Base-by-base conservation (phyloP, 2,113 vertebrate species). In the Cairina moschata region DNA sequence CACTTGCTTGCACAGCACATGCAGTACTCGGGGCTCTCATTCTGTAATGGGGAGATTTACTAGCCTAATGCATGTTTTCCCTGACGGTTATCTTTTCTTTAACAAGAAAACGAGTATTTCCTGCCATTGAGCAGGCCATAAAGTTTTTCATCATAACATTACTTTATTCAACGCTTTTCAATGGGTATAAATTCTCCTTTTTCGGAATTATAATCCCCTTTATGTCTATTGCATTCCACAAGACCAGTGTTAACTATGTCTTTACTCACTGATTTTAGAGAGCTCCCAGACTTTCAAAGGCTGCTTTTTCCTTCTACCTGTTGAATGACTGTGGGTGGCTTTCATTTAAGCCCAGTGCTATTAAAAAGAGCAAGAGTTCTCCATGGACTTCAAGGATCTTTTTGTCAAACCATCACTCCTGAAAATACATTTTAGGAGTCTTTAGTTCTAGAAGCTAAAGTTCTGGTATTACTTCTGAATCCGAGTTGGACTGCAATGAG, bases 41-140 rank as follows among this genome's bases (percentile, higher is more conserved):
- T 63, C 54, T 84, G 23, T 55, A 77, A 81, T 13, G 15, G 66
- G 29, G 60, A 71, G 40, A 79, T 83, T 93, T 86, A 78, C 60
- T 66, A 52, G 60, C 21, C 22, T 86, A 71, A 83, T 83, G 58
- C n/a, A 6, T 80, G 80, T 60, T 82, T 88, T 60, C 32, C 31
- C 16, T 52, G 25, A 46, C 54, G 83, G 52, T 81, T 86, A 62
- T 34, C 56, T 83, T 13, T 63, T 62, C 62, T 89, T 93, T 85
- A 91, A 77, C 44, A 46, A 80, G 67, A 66, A 94, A 94, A 92
- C 48, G 9, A 78, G 5, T 86, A 73, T 88, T 91, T 94, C 38
- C 82, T 96, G 46, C 75, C 42, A 42, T 59, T 93, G 63, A 92
- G 54, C 31, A 48, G 44, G 54, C 42, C 52, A 34, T 69, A 76